phyloP scores from a whole-genome alignment of 2,797 vertebrate species.

The Varecia variegata region DNA sequence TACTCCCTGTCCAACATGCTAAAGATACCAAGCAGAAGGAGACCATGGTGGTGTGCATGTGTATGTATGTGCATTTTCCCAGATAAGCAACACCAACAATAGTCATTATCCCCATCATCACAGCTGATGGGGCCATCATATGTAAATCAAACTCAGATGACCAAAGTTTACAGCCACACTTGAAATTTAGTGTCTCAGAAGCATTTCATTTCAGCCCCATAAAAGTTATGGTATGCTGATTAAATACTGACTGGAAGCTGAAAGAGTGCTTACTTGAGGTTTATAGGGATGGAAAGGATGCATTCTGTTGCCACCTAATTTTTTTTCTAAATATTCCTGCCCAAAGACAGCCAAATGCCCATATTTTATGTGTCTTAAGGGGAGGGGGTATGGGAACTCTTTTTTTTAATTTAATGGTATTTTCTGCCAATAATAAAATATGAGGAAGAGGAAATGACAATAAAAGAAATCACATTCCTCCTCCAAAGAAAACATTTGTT shows the following conservation, averaged over 20 bases:
- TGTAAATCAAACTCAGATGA: slow-evolving; percentile 80
- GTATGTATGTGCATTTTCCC: not conserved
- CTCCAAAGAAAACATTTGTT: slow-evolving; percentile 48
- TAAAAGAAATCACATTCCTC: slow-evolving; percentile 45
- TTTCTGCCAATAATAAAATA: slow-evolving; percentile 66
- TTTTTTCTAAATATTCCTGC: slow-evolving; percentile 73
- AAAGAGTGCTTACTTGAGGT: slow-evolving; percentile 79
- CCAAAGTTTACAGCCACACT: slow-evolving; percentile 76
- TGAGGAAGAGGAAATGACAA: slow-evolving; percentile 30
- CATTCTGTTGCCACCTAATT: slow-evolving; percentile 80
- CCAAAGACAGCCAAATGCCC: slow-evolving; percentile 64
- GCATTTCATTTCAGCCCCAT: slow-evolving; percentile 80
- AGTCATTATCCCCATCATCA: slow-evolving; percentile 56
- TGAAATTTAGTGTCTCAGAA: slow-evolving; percentile 83
- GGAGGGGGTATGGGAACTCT: not conserved
- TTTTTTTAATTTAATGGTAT: slow-evolving; percentile 66
- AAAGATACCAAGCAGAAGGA: slow-evolving; percentile 34
- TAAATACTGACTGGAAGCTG: slow-evolving; percentile 82
- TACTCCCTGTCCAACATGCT: not conserved
- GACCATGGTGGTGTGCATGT: not conserved
- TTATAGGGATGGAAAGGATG: slow-evolving; percentile 77
- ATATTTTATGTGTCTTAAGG: slow-evolving; percentile 46
- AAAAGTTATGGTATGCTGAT: slow-evolving; percentile 84
- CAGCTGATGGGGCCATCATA: slow-evolving; percentile 67
- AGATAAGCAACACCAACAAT: slow-evolving; percentile 63